These are phyloP conservation scores for Tetranychus piercei DNA, from an alignment of 2,888 invertebrate species.

Conservation along the genomic window DNA sequence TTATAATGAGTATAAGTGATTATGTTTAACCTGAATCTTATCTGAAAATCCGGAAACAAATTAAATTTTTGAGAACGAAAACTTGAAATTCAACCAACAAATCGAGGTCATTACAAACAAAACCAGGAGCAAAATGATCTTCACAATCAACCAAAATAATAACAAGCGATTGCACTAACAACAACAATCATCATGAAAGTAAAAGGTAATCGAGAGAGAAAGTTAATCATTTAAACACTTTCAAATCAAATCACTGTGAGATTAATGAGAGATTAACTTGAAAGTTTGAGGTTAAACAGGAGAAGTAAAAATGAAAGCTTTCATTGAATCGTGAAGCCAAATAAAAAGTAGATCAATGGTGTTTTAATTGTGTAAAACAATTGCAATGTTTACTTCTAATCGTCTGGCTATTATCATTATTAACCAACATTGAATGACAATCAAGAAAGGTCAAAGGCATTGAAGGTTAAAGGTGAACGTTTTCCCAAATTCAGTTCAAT, in stretches of 20 bases:
- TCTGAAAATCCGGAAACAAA: background rate
- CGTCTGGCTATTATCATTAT: background rate
- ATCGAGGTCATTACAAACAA: background rate
- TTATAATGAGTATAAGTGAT: background rate
- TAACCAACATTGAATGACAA: background rate
- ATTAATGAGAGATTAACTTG: background rate
- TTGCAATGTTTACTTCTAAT: background rate
- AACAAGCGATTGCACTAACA: background rate
- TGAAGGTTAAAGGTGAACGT: background rate
- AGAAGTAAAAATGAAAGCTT: background rate
- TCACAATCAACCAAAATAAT: background rate
- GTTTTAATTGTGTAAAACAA: background rate
- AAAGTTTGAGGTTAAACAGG: background rate
- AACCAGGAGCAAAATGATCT: background rate
- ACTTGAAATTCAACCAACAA: background rate
- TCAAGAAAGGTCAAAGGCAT: background rate
- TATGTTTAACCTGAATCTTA: constrained; percentile 1
- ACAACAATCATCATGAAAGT: background rate
- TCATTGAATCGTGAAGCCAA: background rate
- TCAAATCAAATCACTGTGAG: background rate
- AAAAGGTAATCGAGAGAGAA: background rate
- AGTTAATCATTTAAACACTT: background rate
- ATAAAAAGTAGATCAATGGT: background rate
- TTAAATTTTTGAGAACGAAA: background rate
- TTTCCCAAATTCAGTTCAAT: background rate